phyloP scores from a whole-genome alignment of 1,140 invertebrate genomes.

The Drosophila asahinai region DNA sequence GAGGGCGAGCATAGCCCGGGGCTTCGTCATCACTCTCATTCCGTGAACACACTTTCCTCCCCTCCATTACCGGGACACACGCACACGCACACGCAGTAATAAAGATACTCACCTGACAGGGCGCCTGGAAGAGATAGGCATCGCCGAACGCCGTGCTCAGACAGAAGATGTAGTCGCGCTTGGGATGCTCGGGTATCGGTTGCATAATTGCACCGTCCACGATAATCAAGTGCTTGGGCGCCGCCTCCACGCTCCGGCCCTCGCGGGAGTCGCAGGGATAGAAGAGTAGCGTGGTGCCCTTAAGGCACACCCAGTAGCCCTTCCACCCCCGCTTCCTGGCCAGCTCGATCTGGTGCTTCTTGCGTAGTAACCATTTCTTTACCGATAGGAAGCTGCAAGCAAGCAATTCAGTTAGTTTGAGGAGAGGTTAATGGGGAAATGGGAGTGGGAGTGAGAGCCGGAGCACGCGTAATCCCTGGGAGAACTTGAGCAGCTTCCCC shows the following conservation, averaged over 20 bases:
- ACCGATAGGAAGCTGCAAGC: conserved; percentile 95
- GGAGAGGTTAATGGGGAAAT: conserved; percentile 4
- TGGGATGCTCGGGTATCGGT: conserved; percentile 98
- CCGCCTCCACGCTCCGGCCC: conserved; percentile 94
- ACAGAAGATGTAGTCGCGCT: conserved; percentile 98
- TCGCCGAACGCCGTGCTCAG: conserved; percentile 99
- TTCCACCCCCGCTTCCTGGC: conserved; percentile 98
- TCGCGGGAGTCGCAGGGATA: conserved; percentile 98
- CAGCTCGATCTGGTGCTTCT: conserved; percentile 98
- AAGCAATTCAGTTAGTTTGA: conserved; percentile 19
- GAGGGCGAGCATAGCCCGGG: conserved; percentile 46
- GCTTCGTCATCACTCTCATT: conserved; percentile 24
- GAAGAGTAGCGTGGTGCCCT: conserved; percentile 98
- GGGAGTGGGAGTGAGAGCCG: conserved; percentile 36
- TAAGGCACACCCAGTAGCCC: conserved; percentile 98
- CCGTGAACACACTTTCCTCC: background rate
- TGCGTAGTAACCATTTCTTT: conserved; percentile 98
- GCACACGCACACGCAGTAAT: conserved; percentile 23
- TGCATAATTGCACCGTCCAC: conserved; percentile 99
- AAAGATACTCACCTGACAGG: conserved; percentile 87
- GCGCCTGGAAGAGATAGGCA: conserved; percentile 98
- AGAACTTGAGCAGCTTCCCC: conserved; percentile 37
- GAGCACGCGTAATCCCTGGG: conserved; percentile 21
- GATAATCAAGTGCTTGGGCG: conserved; percentile 97
- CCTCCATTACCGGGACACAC: background rate